Evolutionary conservation across 2,113 vertebrate genomes (phyloP).

Genomic region (Tursiops truncatus): DNA sequence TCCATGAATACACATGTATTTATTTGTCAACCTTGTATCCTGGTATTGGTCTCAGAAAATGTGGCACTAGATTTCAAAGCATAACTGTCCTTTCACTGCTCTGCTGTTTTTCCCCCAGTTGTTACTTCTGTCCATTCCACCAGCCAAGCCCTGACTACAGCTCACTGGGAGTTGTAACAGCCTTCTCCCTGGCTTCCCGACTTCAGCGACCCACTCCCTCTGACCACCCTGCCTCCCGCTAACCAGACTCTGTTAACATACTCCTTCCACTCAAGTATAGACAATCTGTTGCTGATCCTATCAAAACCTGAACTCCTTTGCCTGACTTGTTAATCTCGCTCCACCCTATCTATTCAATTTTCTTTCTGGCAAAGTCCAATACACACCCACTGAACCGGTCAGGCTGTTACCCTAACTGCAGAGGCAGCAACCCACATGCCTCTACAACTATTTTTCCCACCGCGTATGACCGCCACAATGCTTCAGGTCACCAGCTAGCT

Average conservation of each 20-base stretch:
- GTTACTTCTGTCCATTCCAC: not conserved
- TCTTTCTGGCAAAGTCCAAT: constrained; percentile 21
- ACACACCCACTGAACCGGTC: not conserved
- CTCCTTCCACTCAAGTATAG: not conserved
- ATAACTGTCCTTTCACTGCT: not conserved
- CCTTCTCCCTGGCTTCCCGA: not conserved
- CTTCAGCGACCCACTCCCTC: not conserved
- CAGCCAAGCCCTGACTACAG: not conserved
- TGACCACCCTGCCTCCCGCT: not conserved
- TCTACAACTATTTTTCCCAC: not conserved
- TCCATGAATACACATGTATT: not conserved
- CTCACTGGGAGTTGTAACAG: not conserved
- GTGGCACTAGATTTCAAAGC: not conserved
- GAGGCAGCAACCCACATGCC: not conserved
- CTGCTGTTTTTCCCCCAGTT: not conserved
- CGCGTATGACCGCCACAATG: not conserved
- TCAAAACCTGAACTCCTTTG: constrained; percentile 13
- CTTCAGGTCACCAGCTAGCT: not conserved
- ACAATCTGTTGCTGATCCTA: not conserved
- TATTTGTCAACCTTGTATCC: not conserved
- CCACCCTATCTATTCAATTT: constrained; percentile 38
- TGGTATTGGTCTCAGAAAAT: not conserved
- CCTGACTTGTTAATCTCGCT: constrained; percentile 3
- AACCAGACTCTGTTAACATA: not conserved
- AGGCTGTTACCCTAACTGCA: not conserved